Conservation (phyloP, 2,888 invertebrate genomes). For the Melanophora roralis region DNA sequence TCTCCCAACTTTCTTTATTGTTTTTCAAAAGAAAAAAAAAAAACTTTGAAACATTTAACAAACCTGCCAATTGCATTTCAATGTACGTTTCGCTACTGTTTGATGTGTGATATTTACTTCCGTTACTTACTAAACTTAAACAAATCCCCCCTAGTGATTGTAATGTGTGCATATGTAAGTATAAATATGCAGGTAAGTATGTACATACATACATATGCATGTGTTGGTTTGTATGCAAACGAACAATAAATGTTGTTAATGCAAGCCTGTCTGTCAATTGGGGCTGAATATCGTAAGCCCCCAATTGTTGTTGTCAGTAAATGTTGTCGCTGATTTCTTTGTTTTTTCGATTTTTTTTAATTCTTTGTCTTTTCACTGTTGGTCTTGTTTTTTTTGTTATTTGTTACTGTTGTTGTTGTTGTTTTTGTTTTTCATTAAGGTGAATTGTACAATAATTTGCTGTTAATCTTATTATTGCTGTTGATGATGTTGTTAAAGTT, state of each 20-base stretch:
- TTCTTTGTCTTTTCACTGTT: background rate
- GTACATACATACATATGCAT: too few relatives aligned
- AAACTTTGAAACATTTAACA: background rate
- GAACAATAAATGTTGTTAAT: slow-evolving; percentile 39
- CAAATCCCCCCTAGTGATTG: background rate
- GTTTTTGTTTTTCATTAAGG: background rate
- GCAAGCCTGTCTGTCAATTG: slow-evolving; percentile 29
- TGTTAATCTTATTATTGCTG: slow-evolving; percentile 28
- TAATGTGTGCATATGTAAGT: slow-evolving; percentile 2
- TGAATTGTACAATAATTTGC: slow-evolving; percentile 23
- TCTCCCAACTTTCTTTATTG: background rate
- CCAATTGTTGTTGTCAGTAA: slow-evolving; percentile 43
- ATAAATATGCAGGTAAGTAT: too few relatives aligned
- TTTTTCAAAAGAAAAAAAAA: too few relatives aligned
- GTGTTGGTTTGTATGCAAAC: too few relatives aligned
- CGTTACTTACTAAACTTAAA: background rate
- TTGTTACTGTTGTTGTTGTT: background rate
- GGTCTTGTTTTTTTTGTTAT: background rate
- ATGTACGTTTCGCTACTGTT: slow-evolving; percentile 22
- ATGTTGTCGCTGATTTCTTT: background rate
- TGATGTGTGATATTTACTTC: slow-evolving; percentile 29
- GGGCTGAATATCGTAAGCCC: slow-evolving; percentile 29
- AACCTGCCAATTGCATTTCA: slow-evolving; percentile 43
- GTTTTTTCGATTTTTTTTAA: background rate
- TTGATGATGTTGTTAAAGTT: background rate